Base-by-base conservation (phyloP, 1,140 invertebrate species). In the Himalopsyche phryganea region DNA sequence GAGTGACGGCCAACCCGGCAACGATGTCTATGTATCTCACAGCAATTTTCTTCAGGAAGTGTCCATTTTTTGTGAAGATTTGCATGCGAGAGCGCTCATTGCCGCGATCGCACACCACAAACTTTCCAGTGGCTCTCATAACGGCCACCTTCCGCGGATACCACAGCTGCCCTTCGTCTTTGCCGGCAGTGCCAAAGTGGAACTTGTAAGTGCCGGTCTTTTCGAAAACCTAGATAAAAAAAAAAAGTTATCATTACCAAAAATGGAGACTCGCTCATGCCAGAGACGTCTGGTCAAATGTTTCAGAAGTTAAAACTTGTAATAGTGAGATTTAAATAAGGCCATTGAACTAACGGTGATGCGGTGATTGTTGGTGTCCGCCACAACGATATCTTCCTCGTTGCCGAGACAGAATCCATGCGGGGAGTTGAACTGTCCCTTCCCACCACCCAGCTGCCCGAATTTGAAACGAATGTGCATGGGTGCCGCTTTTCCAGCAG, bases 81-180 rank as follows among this genome's bases (percentile, higher is more conserved):
- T 98, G 96, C 92, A 98, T 96, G 28, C 95, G 85, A 0, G 93
- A 96, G 48, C 95, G 82, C 70, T 98, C 94, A 68, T 94, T 96
- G 23, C 95, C 96, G 61, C 95, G 86, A 75, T 98, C 96, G 74
- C 95, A 97, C 1, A 98, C 91, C 36, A 98, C 94, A 74, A 94
- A 96, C 72, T 92, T 93, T 5, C 89, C 90, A 38, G 85, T 88
- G 28, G 85, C 85, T 33, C 89, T 82, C 80, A 96, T 94, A 1
- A 96, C 91, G 1, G 93, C 94, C 14, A 97, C 92, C 78, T 98
- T 98, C 28, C 95, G 82, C 1, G 95, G 96, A 78, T 96, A 97
- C 92, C 94, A 98, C 42, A 98, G 75, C 68, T 97, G 93, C 1
- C 95, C 95, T 70, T 98, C 94, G 64, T 97, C 94, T 68, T 93